phyloP scores from a whole-genome alignment of 2,888 invertebrate species.

The Hetaerina titia region DNA sequence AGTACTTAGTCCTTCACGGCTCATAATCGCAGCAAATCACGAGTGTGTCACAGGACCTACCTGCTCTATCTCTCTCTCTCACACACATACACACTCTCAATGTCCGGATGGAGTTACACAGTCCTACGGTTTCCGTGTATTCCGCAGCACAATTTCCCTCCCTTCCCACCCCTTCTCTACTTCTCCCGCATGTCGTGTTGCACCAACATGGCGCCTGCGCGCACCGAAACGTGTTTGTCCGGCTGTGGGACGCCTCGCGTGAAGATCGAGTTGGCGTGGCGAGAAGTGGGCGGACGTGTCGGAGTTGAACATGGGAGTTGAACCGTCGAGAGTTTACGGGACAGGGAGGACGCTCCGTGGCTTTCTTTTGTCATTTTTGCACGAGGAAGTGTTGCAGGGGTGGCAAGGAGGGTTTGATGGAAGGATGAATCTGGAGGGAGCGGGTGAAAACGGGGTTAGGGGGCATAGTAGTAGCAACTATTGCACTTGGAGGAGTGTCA shows the following conservation, averaged over 20 bases:
- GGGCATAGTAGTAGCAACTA: no score
- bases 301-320: background rate
- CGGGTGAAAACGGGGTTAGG: no score
- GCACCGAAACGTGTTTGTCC: background rate
- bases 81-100: background rate
- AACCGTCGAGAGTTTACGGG: background rate
- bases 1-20: constrained; percentile 17
- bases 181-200: background rate
- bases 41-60: constrained; percentile 2
- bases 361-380: no score
- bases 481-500: no score
- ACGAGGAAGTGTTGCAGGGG: no score
- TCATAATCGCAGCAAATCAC: constrained; percentile 10
- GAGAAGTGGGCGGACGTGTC: background rate
- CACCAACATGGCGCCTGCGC: background rate
- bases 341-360: no score
- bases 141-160: background rate
- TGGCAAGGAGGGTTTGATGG: no score
- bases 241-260: background rate
- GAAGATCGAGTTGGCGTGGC: background rate
- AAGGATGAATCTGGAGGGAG: no score
- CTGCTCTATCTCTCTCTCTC: background rate
- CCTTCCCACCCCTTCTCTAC: background rate
- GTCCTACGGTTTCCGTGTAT: background rate
- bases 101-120: background rate